These are phyloP conservation scores for Drosophila lacertosa DNA, from an alignment of 1,140 invertebrate genomes.

Conservation along the genomic window DNA sequence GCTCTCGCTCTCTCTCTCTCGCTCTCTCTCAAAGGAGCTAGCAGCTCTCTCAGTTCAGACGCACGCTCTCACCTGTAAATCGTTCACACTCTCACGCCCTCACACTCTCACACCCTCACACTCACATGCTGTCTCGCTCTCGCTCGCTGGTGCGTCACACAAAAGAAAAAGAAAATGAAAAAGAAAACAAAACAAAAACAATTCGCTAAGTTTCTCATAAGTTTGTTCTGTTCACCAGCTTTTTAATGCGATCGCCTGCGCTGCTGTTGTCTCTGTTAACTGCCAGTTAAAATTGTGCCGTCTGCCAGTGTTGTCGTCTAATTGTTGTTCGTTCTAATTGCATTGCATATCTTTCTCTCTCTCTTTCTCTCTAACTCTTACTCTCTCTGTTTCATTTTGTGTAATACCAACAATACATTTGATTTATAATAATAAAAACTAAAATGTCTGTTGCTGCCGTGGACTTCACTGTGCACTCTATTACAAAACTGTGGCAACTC, in stretches of 20 bases:
- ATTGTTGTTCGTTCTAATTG: conserved; percentile 70
- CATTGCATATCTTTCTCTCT: conserved; percentile 46
- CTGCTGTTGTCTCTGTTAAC: conserved; percentile 23
- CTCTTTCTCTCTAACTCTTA: conserved; percentile 9
- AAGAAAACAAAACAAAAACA: too few species aligned
- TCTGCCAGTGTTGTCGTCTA: conserved; percentile 74
- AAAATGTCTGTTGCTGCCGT: conserved; percentile 72
- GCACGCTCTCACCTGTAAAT: conserved; percentile 2
- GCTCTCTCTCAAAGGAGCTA: conserved; percentile 12
- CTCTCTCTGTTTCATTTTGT: conserved; percentile 18
- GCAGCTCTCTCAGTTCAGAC: conserved; percentile 1
- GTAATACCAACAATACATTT: conserved; percentile 57
- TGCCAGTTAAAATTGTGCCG: conserved; percentile 27
- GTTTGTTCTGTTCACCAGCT: conserved; percentile 11
- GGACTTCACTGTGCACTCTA: conserved; percentile 50
- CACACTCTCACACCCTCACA: conserved; percentile 24
- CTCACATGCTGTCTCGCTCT: not conserved
- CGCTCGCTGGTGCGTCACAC: too few species aligned
- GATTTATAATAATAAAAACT: conserved; percentile 11
- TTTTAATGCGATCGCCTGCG: conserved; percentile 11
- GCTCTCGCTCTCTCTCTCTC: conserved; percentile 24
- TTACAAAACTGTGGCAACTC: conserved; percentile 52
- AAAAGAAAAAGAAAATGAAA: too few species aligned
- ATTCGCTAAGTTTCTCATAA: too few species aligned
- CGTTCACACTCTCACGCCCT: conserved; percentile 1